Evolutionary conservation across 2,113 vertebrate species (phyloP).

Genomic region (Connochaetes taurinus): DNA sequence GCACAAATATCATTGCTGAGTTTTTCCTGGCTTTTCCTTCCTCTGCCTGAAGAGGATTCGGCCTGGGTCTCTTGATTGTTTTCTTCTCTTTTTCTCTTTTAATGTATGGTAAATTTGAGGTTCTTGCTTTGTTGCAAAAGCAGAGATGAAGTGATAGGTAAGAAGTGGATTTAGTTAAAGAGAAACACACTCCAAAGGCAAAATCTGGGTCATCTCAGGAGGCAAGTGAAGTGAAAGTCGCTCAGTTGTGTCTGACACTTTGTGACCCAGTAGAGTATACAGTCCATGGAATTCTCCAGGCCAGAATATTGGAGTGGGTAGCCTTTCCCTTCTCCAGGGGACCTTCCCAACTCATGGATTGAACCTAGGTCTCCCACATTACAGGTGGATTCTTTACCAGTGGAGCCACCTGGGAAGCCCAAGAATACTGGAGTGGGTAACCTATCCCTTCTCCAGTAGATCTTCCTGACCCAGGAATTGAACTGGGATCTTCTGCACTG

Average conservation of each 20-base stretch:
- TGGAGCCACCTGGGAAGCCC: not conserved
- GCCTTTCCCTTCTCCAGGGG: not conserved
- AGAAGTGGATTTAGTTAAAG: not conserved
- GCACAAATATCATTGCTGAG: not conserved
- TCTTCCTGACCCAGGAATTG: not conserved
- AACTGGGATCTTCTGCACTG: not conserved
- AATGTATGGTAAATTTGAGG: not conserved
- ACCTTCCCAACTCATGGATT: not conserved
- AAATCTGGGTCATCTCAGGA: not conserved
- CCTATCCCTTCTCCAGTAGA: not conserved
- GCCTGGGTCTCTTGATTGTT: not conserved
- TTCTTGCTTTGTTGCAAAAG: not conserved
- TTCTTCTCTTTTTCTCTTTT: not conserved
- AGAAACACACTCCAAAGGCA: not conserved
- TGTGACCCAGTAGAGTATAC: not conserved
- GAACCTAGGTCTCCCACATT: not conserved
- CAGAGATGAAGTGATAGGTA: not conserved
- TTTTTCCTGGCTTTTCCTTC: not conserved
- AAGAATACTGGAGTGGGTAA: not conserved
- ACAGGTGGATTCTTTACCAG: not conserved
- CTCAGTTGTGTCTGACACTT: not conserved
- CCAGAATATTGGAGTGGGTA: not conserved
- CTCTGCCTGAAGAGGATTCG: not conserved
- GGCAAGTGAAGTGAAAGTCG: not conserved
- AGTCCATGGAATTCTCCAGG: not conserved